Base-by-base conservation (phyloP, 2,113 vertebrate species). In the Smithornis capensis region DNA sequence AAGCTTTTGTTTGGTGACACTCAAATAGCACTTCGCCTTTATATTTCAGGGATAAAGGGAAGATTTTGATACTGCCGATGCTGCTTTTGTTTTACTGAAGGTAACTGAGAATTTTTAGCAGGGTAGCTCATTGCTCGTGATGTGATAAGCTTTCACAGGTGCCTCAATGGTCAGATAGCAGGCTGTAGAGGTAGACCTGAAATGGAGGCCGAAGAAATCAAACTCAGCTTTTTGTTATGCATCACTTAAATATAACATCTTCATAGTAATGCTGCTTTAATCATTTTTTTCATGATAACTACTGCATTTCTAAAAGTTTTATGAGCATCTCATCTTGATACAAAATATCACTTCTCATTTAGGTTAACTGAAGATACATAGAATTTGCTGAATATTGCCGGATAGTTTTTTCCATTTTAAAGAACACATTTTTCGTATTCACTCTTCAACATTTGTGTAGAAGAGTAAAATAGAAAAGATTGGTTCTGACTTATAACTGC, bases 381-480 rank as follows among this genome's bases (percentile, higher is more conserved):
- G 31, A 64, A 80, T 44, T 65, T 53, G 23, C 27, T 45, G 63
- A 50, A 40, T 52, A 7, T 65, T 47, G 24, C n/a, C 53, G 28
- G 17, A 28, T 0, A 1, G 2, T 37, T n/a, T 59, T 73, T 67
- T 60, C 15, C 2, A 3, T 83, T 83, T 85, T 57, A 90, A 90
- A 49, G 22, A n/a, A 44, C 12, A 3, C 6, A 29, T 81, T 81
- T 90, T 94, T 89, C 33, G 15, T 62, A 42, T 31, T 52, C 33
- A 47, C 1, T 21, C 10, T 82, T 69, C 31, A 64, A 55, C 0
- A 0, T 50, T 57, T 44, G 19, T 49, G 11, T 33, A n/a, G 23
- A 76, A 50, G 16, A 74, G 35, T 55, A 27, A 92, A 76, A 64
- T 76, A 31, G 4, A 4, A 18, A 81, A 59, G 14, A 60, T 68